A percentile compares a stretch with the other conserved stretches of the same genome.
phyloP scores from a whole-genome alignment of 2,113 vertebrate genomes.

The Dendropsophus ebraccatus region DNA sequence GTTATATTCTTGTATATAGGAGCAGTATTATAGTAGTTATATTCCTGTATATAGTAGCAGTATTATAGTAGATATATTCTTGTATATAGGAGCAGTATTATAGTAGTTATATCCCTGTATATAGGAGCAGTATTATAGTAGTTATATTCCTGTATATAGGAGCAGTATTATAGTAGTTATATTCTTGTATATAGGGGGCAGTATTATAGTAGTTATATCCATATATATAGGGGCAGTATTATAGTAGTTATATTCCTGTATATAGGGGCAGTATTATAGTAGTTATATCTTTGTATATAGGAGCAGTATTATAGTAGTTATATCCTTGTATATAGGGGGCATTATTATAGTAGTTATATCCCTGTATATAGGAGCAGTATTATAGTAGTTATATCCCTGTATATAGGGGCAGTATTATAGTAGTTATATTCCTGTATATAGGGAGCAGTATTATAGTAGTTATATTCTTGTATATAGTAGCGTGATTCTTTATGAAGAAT shows the following conservation, averaged over 20 bases:
- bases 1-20: too few relatives aligned
- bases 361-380: too few relatives aligned
- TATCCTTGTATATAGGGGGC: not conserved
- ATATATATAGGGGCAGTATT: not conserved
- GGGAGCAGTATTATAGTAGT: too few relatives aligned
- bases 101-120: not conserved
- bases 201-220: slow-evolving; percentile 8
- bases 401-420: not conserved
- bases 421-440: not conserved
- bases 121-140: not conserved
- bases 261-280: not conserved
- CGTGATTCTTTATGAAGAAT: too few relatives aligned
- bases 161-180: not conserved
- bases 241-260: slow-evolving; percentile 9
- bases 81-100: not conserved
- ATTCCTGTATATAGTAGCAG: not conserved
- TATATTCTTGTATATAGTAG: not conserved
- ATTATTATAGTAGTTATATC: too few relatives aligned
- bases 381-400: too few relatives aligned
- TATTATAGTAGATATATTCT: slow-evolving; percentile 7
- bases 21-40: not conserved
- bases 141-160: not conserved
- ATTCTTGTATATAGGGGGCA: not conserved
- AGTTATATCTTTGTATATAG: slow-evolving; percentile 1
- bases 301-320: slow-evolving; percentile 2